Percentiles rank a stretch among this genome's conserved stretches.
Evolutionary conservation across 64 coral and sea anemone species (phyloP).

Genomic region (Actinia equina): DNA sequence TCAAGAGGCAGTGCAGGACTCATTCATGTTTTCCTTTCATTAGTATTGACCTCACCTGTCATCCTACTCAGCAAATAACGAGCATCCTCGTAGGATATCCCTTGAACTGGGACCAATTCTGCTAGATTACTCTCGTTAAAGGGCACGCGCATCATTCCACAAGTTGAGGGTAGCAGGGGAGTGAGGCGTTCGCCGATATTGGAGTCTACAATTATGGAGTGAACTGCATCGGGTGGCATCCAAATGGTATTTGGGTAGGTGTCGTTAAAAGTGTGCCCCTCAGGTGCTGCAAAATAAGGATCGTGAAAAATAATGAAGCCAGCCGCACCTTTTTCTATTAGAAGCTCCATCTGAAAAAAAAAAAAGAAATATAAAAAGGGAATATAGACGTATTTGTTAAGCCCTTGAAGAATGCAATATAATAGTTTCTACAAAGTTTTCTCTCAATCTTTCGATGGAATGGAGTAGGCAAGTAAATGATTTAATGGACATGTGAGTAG

Average conservation of each 20-base stretch:
- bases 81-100: slow-evolving; percentile 48
- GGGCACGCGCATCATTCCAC: slow-evolving; percentile 29
- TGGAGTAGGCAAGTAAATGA: too few species aligned
- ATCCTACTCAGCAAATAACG: not conserved
- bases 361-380: too few species aligned
- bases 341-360: too few species aligned
- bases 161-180: slow-evolving; percentile 8
- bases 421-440: too few species aligned
- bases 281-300: not conserved
- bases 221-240: slow-evolving; percentile 31
- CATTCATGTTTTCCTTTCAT: too few species aligned
- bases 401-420: too few species aligned
- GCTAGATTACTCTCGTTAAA: not conserved
- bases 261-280: slow-evolving; percentile 13
- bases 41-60: slow-evolving; percentile 14
- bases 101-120: slow-evolving; percentile 22
- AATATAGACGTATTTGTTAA: too few species aligned
- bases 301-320: slow-evolving; percentile 38
- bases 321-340: slow-evolving; percentile 15
- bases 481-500: too few species aligned
- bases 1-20: too few species aligned
- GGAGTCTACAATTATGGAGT: not conserved
- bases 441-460: too few species aligned
- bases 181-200: slow-evolving; percentile 30
- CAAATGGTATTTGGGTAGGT: slow-evolving; percentile 49